Conservation (phyloP, 2,113 vertebrate genomes). For the Psephotus haematonotus region DNA sequence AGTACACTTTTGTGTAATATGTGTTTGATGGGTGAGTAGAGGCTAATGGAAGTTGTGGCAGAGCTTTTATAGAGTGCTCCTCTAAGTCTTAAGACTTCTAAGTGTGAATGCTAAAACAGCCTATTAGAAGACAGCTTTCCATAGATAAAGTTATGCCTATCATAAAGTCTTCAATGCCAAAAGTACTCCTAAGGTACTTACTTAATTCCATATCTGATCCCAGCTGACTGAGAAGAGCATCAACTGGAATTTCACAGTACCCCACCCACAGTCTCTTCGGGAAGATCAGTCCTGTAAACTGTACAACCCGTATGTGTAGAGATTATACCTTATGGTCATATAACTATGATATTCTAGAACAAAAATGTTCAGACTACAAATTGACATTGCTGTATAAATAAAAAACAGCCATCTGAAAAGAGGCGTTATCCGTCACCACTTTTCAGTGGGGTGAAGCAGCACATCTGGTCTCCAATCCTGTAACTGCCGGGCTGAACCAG, state of each 20-base stretch:
- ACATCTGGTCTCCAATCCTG: neutral
- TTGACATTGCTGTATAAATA: neutral
- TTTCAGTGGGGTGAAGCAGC: neutral
- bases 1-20: neutral
- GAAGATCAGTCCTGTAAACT: neutral
- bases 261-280: neutral
- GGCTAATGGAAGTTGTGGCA: neutral
- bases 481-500: neutral
- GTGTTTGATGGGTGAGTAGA: neutral
- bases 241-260: neutral
- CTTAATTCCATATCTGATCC: neutral
- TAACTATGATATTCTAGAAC: neutral
- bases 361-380: neutral
- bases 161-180: neutral
- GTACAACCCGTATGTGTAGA: neutral
- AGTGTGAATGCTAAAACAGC: neutral
- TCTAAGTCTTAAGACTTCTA: neutral
- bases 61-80: neutral
- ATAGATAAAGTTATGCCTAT: neutral
- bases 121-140: neutral
- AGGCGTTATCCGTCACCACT: neutral
- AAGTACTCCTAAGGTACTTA: neutral
- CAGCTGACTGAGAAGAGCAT: neutral
- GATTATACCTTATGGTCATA: neutral
- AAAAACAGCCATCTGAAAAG: neutral